Evolutionary conservation across 2,797 vertebrate genomes (phyloP), one percentile per base, ranked within the genome.

Genomic region (Mus caroli): DNA sequence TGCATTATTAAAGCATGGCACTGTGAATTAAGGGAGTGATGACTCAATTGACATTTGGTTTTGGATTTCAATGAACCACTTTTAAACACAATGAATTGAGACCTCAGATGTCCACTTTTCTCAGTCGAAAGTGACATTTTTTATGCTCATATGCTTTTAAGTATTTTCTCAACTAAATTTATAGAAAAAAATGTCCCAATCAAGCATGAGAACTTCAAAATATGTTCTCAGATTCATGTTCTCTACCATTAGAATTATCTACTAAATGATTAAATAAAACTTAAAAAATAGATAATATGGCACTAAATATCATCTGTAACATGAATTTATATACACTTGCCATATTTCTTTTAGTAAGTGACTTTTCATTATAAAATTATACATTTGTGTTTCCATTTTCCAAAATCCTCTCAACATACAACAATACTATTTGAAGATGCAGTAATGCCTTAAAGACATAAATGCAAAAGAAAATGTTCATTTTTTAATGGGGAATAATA

Each of bases 21-120:
- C 60, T 88, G 62, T 28, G 93, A 28, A 26, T 90, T 76, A 95
- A 95, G 79, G 67, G 92, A 92, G 52, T 94, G 60, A 92, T 80
- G 46, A 94, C 24, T 75, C 52, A 97, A 69, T 40, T 78, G 34
- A 75, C 82, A 86, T 88, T 95, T 79, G 14, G 56, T 69, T 90
- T 92, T 91, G 28, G 11, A 87, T 79, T 56, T 1, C 43, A 78
- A 60, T 43, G 31, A 95, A n/a, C 22, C 58, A 62, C 73, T 69
- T 92, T 90, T 43, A 96, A 91, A 22, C 37, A 3, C 10, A 94
- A 52, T 37, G 60, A 93, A 13, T 83, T 94, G 17, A 76, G 0
- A 67, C 9, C 17, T 85, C 31, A 83, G 3, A 75, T 82, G 34
- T 85, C n/a, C 40, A 62, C 58, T 94, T 95, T 87, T 43, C 5